Base-by-base conservation (phyloP, 2,888 invertebrate species). In the Philaethria dido region DNA sequence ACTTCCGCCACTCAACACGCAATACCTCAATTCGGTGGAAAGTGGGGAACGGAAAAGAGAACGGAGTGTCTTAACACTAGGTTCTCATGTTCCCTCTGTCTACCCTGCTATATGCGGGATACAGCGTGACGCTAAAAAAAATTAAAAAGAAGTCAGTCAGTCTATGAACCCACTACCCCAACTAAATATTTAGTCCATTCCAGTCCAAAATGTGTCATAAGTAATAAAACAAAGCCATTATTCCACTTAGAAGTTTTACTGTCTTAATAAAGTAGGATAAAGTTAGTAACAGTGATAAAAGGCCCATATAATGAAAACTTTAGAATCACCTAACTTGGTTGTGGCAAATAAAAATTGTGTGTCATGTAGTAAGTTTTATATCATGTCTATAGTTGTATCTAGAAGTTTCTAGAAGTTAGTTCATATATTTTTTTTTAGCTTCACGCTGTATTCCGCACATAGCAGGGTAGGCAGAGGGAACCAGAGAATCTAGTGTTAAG, bases 231-330 rank as follows among this genome's bases (percentile, higher is more conserved):
- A 11, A 39, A 57, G 25, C 25, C 3, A 25, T 57, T 42, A 42
- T 42, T 57, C 57, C n/a, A 57, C 16, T 42, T 57, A 42, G 22
- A 25, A 25, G 11, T 57, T 57, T 42, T 22, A 57, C 42, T 57
- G 16, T 16, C 42, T n/a, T 42, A 25, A 57, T 57, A 42, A 57
- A 42, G 42, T 42, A 39, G 22, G 29, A 39, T 44, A 52, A 63
- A 63, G 52, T 63, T 45, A 20, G 54, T 44, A 33, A 36, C 6
- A 6, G 33, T 47, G 39, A 64, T 64, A 64, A 64, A 57, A 64
- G 29, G 39, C 45, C 55, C 55, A 45, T 64, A 54, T 63, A 47
- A 64, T 47, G 64, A 25, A 48, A 64, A 64, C 47, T 64, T 48
- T 54, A 20, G 11, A 57, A 64, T 22, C 55, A 47, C 45, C 22